Base-by-base conservation (phyloP, 2,113 vertebrate species). In the Pachyramphus minor region DNA sequence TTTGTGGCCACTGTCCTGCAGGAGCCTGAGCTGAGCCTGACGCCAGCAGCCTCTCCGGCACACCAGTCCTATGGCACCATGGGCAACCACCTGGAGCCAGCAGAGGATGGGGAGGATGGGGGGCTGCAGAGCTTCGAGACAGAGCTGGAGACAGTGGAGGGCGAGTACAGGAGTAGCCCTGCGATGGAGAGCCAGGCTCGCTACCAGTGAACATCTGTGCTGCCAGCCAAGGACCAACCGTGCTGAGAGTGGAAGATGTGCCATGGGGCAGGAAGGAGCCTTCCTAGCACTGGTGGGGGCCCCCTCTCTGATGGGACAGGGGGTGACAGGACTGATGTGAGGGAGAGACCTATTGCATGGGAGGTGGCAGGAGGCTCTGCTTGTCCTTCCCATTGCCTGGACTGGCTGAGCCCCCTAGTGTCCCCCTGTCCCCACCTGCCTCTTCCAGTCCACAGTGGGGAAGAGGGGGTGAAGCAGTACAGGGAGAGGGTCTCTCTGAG, bases 51-150 rank as follows among this genome's bases (percentile, higher is more conserved):
- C 58, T 99, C 99, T 60, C 99, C 99, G 0, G 99, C 99, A 7
- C 99, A 99, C 96, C 99, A 99, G 93, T 98, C 98, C 90, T 99
- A 99, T 2, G 99, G 99, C 49, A 98, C 99, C 82, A 98, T 99
- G 98, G 98, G 98, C 90, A 98, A 97, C 91, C 98, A 98, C 68
- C 98, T 98, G 55, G 98, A 98, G 88, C 98, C 98, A 30, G 97
- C 90, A 1, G 98, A 98, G 75, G 93, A 93, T 0, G 96, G 97
- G 37, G 98, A 86, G 15, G 96, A 97, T 3, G 94, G 91, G 2
- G 45, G 82, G 20, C 89, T 98, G 93, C 98, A 98, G 96, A 98
- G 98, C 85, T 98, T 97, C 6, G 98, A 98, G 62, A 98, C 98
- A 4, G 98, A 99, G 96, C 97, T 99, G 94, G 98, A 98, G 94